Conservation (phyloP, 2,113 vertebrate genomes). For the Acinonyx jubatus region DNA sequence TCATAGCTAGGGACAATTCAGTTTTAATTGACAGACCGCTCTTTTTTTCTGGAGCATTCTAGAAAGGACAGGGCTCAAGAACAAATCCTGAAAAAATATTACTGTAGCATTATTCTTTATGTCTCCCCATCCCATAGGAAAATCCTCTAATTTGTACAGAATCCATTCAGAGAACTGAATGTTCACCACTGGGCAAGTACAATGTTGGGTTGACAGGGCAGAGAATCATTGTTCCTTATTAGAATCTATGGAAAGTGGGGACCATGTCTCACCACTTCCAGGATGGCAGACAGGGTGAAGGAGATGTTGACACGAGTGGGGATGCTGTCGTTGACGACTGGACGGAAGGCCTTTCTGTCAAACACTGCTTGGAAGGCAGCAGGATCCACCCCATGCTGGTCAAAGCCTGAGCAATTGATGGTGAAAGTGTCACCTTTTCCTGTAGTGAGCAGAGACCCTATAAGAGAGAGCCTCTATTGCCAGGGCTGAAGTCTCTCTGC, state of each 20-base stretch:
- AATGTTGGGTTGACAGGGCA: not conserved
- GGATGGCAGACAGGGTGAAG: conserved; percentile 89
- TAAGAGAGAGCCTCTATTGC: not conserved
- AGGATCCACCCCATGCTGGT: conserved; percentile 78
- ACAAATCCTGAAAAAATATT: conserved; percentile 14
- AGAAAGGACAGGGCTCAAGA: not conserved
- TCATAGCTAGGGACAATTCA: not conserved
- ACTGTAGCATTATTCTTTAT: not conserved
- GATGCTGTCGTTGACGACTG: conserved; percentile 86
- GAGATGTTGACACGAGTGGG: conserved; percentile 89
- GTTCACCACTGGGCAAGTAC: not conserved
- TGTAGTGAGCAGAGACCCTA: not conserved
- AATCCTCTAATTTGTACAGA: not conserved
- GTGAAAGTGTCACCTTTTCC: conserved; percentile 11
- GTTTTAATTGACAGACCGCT: not conserved
- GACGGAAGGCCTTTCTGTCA: conserved; percentile 86
- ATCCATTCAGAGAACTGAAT: not conserved
- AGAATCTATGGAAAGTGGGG: not conserved
- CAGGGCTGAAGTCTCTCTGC: not conserved
- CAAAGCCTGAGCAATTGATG: conserved; percentile 41
- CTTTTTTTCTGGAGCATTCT: not conserved
- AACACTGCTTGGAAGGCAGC: conserved; percentile 86
- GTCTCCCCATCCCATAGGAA: not conserved
- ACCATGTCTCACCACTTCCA: conserved; percentile 87
- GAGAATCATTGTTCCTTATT: not conserved